Percentiles rank a stretch among this genome's conserved stretches.
Conservation (phyloP, 35 echinoderm and acorn worm genomes). For the Strongylocentrotus purpuratus region DNA sequence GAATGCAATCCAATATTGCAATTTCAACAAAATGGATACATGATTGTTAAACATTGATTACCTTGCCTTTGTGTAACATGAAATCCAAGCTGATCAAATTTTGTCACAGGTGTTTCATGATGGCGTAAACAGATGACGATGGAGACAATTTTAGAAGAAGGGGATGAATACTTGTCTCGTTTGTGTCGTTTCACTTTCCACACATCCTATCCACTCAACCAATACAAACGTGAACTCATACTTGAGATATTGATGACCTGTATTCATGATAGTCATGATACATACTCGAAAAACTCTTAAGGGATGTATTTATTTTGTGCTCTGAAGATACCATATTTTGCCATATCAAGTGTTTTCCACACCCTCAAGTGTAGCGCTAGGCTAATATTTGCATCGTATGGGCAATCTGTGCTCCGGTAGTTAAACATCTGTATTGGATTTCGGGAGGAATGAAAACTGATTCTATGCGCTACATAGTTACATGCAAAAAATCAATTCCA, state of each 20-base stretch:
- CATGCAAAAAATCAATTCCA: background rate
- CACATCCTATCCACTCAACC: too few species aligned
- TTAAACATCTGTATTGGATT: background rate
- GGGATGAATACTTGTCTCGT: background rate
- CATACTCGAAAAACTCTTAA: background rate
- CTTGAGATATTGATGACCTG: background rate
- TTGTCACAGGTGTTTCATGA: background rate
- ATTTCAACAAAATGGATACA: too few species aligned
- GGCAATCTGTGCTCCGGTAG: background rate
- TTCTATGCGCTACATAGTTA: background rate
- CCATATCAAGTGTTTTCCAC: background rate
- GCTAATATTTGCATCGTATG: background rate
- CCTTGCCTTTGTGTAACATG: background rate
- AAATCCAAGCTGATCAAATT: background rate
- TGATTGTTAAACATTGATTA: background rate
- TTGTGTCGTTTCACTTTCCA: background rate
- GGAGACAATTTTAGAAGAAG: background rate
- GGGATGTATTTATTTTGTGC: background rate
- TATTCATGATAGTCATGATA: background rate
- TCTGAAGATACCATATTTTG: background rate
- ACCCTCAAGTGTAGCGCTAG: background rate
- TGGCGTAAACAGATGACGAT: background rate
- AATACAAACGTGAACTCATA: background rate
- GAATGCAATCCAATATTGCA: too few species aligned
- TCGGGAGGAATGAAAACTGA: background rate